phyloP scores from a whole-genome alignment of 2,888 invertebrate genomes.

The Temnothorax ravouxi region DNA sequence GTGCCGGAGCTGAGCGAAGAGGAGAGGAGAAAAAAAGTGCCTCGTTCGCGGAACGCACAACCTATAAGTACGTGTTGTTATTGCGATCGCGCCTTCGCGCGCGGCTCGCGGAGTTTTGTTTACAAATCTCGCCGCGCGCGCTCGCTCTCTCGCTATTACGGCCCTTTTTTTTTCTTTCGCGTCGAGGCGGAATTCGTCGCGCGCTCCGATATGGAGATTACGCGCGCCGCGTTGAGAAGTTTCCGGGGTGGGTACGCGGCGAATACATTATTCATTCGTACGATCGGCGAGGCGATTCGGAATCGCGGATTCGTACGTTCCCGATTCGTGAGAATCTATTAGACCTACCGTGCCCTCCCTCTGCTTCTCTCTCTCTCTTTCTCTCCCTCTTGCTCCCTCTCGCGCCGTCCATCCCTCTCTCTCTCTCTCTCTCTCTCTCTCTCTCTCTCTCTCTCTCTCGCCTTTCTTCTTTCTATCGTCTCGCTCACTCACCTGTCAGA shows the following conservation, averaged over 20 bases:
- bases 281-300: constrained; percentile 25
- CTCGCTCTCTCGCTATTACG: neutral
- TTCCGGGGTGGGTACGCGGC: neutral
- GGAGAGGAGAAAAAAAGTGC: too few species aligned
- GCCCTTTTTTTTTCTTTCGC: too few species aligned
- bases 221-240: neutral
- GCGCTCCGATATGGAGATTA: constrained; percentile 24
- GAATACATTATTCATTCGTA: constrained; percentile 27
- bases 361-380: neutral
- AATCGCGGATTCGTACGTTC: constrained; percentile 36
- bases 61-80: neutral
- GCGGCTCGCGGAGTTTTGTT: constrained; percentile 1
- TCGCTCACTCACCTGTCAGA: constrained; percentile 93
- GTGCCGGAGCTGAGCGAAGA: neutral
- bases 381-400: neutral
- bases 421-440: constrained; percentile 26
- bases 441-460: constrained; percentile 27
- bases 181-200: neutral
- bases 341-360: constrained; percentile 1
- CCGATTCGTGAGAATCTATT: constrained; percentile 43
- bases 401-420: constrained; percentile 23
- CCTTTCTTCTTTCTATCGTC: constrained; percentile 27
- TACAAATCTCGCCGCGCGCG: neutral
- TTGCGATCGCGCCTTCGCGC: neutral
- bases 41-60: constrained; percentile 8